Evolutionary conservation across 2,113 vertebrate species (phyloP), one percentile per base, ranked within the genome.

Genomic region (Phalacrocorax pelagicus): DNA sequence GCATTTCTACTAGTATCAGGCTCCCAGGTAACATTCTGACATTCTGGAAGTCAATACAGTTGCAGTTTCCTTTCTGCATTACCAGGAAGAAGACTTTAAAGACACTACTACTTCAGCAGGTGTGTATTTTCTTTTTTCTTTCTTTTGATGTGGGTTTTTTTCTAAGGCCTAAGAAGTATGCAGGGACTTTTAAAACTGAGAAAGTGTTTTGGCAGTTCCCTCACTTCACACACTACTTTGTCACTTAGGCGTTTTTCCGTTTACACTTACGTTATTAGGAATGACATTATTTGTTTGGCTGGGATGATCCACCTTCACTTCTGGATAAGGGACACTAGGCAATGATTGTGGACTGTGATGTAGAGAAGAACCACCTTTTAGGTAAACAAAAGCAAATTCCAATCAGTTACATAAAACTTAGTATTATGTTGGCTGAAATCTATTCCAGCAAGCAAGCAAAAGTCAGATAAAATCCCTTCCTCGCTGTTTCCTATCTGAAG

Each of bases 261-360:
- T 89, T 91, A 73, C 74, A 98, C 98, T 98, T 98, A 98, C 98
- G 0, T 97, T 98, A 95, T 97, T 97, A 74, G 97, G 96, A 95
- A 95, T 36, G 92, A 96, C 96, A 89, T 96, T 97, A 95, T 92
- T 96, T 92, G 96, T 95, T 95, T 97, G 98, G 94, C 97, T 97
- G 90, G 96, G 97, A 94, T 95, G 94, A 84, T 98, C 98, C 88
- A 91, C 83, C 93, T 97, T 98, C 95, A 96, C 84, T 96, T 98
- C 98, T 98, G 95, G 81, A 91, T 88, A 94, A 92, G 97, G 86
- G 75, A 98, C 12, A 34, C 47, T 95, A 95, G 98, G 96, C 85
- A 96, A 40, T 44, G 93, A 92, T 23, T 96, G 94, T 54, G 89
- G 73, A 93, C 66, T 94, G 67, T 94, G 93, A 84, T 92, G 96